phyloP scores from a whole-genome alignment of 1,140 invertebrate genomes.

The Sinonovacula constricta region DNA sequence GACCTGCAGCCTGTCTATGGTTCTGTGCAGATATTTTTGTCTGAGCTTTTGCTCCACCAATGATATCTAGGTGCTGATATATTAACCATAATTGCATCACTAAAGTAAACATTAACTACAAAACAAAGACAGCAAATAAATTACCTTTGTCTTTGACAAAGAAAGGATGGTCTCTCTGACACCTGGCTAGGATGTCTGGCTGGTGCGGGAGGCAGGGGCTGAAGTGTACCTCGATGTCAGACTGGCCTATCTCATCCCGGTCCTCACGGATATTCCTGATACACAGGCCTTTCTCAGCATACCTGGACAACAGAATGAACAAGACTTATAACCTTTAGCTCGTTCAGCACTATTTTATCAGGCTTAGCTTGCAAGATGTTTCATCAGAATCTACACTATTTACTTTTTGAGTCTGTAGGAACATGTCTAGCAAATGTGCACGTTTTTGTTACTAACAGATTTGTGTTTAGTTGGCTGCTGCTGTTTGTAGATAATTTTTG shows the following conservation, averaged over 20 bases:
- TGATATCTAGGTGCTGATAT: too few species aligned
- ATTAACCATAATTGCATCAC: too few species aligned
- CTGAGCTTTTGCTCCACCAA: too few species aligned
- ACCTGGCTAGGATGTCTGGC: constrained; percentile 69
- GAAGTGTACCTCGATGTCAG: constrained; percentile 27
- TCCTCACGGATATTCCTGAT: background rate
- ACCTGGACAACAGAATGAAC: constrained; percentile 4
- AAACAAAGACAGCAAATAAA: too few species aligned
- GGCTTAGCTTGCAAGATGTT: too few species aligned
- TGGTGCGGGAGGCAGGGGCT: constrained; percentile 44
- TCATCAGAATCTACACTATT: background rate
- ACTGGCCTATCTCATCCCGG: constrained; percentile 27
- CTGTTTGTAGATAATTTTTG: background rate
- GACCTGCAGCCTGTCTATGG: too few species aligned
- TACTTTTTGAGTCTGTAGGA: background rate
- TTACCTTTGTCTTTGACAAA: constrained; percentile 78
- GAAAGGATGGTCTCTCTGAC: constrained; percentile 76
- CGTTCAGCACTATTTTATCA: too few species aligned
- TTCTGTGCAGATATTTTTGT: too few species aligned
- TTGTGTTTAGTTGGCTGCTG: background rate
- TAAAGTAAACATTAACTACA: too few species aligned
- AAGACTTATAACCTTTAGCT: too few species aligned
- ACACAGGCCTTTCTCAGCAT: constrained; percentile 16
- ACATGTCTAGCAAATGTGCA: background rate
- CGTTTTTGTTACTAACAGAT: background rate